Conservation (phyloP, 2,113 vertebrate species). For the Cyprinodon variegatus region DNA sequence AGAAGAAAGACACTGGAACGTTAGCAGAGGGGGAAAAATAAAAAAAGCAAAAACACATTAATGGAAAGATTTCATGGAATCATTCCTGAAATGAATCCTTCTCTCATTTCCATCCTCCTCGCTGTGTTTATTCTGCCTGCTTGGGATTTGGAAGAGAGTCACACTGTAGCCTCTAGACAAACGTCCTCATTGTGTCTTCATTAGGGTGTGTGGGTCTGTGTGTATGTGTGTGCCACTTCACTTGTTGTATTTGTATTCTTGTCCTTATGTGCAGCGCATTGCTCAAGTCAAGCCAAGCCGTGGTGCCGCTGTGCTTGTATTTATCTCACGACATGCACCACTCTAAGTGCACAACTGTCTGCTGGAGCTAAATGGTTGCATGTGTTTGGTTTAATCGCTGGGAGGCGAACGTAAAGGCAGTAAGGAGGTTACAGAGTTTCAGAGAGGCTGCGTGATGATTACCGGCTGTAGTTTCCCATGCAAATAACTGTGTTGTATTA, state of each 20-base stretch:
- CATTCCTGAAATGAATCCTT: constrained; percentile 10
- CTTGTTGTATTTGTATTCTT: constrained; percentile 14
- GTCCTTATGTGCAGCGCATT: constrained; percentile 9
- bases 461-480: background rate
- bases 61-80: constrained; percentile 10
- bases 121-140: constrained; percentile 10
- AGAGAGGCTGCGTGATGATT: background rate
- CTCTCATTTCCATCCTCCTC: constrained; percentile 23
- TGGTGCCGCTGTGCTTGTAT: constrained; percentile 8
- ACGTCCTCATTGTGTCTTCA: constrained; percentile 45
- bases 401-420: background rate
- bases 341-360: background rate
- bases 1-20: too few species aligned
- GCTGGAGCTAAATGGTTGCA: background rate
- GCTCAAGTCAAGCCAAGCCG: constrained; percentile 15
- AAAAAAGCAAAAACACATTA: background rate
- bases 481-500: constrained; percentile 10
- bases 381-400: background rate
- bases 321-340: background rate
- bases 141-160: constrained; percentile 42
- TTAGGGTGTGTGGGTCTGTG: constrained; percentile 7
- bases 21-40: background rate
- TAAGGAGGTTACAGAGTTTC: background rate
- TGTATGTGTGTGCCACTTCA: background rate
- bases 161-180: constrained; percentile 50